A percentile compares a stretch with the other conserved stretches of the same genome.
phyloP scores from a whole-genome alignment of 64 coral and sea anemone species.

The Pachyseris speciosa region DNA sequence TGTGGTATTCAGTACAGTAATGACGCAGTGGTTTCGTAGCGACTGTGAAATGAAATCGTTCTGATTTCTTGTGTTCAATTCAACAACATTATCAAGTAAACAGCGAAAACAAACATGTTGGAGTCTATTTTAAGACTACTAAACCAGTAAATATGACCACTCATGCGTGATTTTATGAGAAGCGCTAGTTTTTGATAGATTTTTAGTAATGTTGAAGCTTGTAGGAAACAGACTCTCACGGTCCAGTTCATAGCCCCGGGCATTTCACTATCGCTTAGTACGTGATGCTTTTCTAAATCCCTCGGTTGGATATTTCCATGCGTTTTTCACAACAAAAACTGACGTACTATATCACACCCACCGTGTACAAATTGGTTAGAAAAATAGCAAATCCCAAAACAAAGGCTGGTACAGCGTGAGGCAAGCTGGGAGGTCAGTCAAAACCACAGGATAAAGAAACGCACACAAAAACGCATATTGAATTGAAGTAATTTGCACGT shows the following conservation, averaged over 20 bases:
- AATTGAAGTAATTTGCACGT: neutral
- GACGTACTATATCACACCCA: conserved; percentile 13
- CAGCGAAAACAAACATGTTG: neutral
- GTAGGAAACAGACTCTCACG: neutral
- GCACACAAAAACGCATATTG: neutral
- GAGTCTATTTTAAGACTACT: neutral
- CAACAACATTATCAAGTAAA: neutral
- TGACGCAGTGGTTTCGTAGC: too few species aligned
- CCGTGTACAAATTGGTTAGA: neutral
- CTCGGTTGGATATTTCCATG: conserved; percentile 9
- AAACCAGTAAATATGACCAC: neutral
- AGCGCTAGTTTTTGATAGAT: neutral
- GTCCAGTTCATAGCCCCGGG: neutral
- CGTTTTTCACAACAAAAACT: conserved; percentile 2
- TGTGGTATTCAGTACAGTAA: too few species aligned
- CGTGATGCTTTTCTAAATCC: neutral
- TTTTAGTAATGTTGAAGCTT: too few species aligned
- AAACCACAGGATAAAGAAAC: conserved; percentile 33
- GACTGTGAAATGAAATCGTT: too few species aligned
- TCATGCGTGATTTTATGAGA: neutral
- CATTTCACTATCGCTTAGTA: neutral
- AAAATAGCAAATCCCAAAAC: conserved; percentile 14
- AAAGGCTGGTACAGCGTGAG: neutral
- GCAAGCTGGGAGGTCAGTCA: conserved; percentile 5
- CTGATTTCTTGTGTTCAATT: neutral